Evolutionary conservation across 1,140 invertebrate species (phyloP).

Genomic region (Monomorium pharaonis): DNA sequence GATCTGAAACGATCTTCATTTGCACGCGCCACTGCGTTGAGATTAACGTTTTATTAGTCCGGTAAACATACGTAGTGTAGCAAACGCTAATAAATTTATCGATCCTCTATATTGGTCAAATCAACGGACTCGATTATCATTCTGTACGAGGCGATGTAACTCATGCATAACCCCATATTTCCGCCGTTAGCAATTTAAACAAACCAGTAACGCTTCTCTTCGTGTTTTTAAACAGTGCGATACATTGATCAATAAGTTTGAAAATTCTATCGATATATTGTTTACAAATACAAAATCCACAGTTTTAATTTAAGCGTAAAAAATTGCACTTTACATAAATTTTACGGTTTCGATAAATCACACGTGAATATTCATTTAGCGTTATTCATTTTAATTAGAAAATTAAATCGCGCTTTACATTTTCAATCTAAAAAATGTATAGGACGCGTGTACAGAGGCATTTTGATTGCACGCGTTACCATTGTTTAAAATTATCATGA

Average conservation of each 20-base stretch:
- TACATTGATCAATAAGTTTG: neutral
- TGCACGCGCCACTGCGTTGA: neutral
- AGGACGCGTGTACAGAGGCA: neutral
- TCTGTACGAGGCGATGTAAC: neutral
- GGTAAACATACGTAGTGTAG: constrained; percentile 8
- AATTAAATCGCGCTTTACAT: neutral
- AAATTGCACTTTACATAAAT: neutral
- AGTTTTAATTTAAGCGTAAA: neutral
- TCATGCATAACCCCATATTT: neutral
- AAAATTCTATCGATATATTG: neutral
- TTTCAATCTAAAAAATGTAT: neutral
- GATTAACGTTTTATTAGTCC: constrained; percentile 34
- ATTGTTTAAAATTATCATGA: neutral
- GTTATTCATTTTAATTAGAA: neutral
- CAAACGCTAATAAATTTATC: constrained; percentile 7
- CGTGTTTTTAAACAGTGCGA: neutral
- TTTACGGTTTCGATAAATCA: neutral
- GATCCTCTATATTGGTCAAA: constrained; percentile 3
- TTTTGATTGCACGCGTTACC: neutral
- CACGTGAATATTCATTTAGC: neutral
- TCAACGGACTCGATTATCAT: constrained; percentile 20
- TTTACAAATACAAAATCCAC: neutral
- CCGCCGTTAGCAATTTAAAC: neutral
- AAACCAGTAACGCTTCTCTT: neutral
- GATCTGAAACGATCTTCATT: constrained; percentile 12